Conservation (phyloP, 1,140 invertebrate genomes). For the Zaprionus africanus region DNA sequence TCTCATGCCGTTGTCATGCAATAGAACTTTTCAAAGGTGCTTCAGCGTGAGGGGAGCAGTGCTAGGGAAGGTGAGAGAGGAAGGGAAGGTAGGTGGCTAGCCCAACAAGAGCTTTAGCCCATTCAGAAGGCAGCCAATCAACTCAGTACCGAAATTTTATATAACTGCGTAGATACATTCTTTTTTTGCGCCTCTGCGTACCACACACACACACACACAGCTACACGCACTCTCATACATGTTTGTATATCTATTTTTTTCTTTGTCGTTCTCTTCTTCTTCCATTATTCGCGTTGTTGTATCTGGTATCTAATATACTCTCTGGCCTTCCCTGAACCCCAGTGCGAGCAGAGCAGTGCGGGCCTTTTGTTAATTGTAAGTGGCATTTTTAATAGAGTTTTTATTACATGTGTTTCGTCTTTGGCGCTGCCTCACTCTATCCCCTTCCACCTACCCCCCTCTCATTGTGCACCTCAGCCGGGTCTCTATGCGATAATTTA, state of each 20-base stretch:
- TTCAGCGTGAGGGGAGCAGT: slow-evolving; percentile 4
- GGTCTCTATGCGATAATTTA: slow-evolving; percentile 44
- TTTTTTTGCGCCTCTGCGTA: slow-evolving; percentile 21
- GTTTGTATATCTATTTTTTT: slow-evolving; percentile 4
- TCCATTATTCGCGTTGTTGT: slow-evolving; percentile 23
- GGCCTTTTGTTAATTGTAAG: slow-evolving; percentile 75
- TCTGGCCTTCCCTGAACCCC: slow-evolving; percentile 42
- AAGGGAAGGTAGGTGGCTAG: neutral
- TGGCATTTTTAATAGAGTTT: slow-evolving; percentile 69
- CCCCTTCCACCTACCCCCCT: neutral
- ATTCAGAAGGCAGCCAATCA: slow-evolving; percentile 60
- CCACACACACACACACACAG: neutral
- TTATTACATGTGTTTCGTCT: slow-evolving; percentile 57
- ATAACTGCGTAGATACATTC: slow-evolving; percentile 75
- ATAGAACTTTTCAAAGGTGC: slow-evolving; percentile 5
- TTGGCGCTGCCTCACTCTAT: slow-evolving; percentile 18
- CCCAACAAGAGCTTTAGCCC: slow-evolving; percentile 19
- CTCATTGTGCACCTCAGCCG: neutral
- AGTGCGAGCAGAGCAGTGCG: slow-evolving; percentile 27
- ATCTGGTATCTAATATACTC: slow-evolving; percentile 28
- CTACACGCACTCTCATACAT: neutral
- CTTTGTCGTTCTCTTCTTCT: slow-evolving; percentile 9
- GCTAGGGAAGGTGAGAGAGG: neutral
- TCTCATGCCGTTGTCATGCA: slow-evolving; percentile 32
- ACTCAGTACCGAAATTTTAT: slow-evolving; percentile 55